phyloP scores from a whole-genome alignment of 2,113 vertebrate genomes.

The Bettongia penicillata region DNA sequence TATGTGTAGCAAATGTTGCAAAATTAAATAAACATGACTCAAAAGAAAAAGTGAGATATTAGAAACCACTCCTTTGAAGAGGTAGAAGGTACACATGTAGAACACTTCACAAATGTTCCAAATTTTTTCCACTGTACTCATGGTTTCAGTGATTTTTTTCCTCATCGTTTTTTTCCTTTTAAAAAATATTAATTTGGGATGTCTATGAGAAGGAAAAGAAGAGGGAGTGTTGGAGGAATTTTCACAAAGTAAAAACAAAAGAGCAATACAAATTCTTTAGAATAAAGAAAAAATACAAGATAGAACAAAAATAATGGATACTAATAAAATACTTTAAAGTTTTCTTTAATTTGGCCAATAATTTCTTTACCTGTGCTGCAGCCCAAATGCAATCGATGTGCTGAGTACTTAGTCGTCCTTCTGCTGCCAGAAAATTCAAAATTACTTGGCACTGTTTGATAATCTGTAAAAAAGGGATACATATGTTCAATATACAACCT shows the following conservation, averaged over 20 bases:
- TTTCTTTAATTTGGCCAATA: background rate
- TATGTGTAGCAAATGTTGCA: too few relatives aligned
- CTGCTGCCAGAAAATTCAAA: conserved; percentile 98
- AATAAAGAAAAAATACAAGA: background rate
- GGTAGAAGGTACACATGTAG: background rate
- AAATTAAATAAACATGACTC: too few relatives aligned
- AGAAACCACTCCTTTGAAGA: too few relatives aligned
- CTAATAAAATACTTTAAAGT: background rate
- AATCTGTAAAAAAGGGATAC: conserved; percentile 88
- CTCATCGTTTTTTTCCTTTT: background rate
- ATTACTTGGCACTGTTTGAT: conserved; percentile 99
- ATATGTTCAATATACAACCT: conserved; percentile 62
- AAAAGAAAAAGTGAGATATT: too few relatives aligned
- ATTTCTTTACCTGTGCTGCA: conserved; percentile 92
- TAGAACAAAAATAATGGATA: background rate
- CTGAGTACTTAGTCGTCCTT: conserved; percentile 97
- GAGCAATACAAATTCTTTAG: background rate
- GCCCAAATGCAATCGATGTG: conserved; percentile 99
- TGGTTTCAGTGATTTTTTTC: background rate
- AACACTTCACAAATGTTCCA: background rate
- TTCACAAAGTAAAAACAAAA: background rate
- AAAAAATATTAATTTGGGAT: background rate
- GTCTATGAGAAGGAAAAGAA: background rate
- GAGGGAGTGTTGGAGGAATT: background rate
- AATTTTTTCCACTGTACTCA: background rate